Evolutionary conservation across 2,113 vertebrate genomes (phyloP).

Genomic region (Chlamydotis undulata): DNA sequence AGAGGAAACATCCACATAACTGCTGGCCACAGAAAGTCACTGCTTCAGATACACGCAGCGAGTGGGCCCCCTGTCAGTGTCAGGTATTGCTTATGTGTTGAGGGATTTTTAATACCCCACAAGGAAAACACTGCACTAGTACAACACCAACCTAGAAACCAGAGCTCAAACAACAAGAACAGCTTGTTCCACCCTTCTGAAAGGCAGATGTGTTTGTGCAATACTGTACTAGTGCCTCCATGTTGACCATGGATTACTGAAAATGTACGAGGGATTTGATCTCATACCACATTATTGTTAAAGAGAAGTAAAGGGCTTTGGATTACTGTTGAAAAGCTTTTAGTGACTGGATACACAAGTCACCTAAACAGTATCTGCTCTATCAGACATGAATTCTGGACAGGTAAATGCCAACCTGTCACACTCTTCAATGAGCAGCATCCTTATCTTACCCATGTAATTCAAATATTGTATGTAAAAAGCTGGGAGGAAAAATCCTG

Average conservation of each 20-base stretch:
- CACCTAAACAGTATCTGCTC: not conserved
- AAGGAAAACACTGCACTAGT: not conserved
- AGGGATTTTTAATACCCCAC: not conserved
- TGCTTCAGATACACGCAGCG: not conserved
- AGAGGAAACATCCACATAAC: not conserved
- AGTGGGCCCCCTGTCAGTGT: not conserved
- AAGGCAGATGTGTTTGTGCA: not conserved
- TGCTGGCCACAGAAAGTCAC: too few relatives aligned
- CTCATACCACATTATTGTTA: not conserved
- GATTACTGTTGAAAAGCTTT: conserved; percentile 2
- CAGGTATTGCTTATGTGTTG: not conserved
- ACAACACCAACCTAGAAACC: not conserved
- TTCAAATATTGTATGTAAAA: not conserved
- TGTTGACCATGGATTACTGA: not conserved
- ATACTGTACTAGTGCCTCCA: not conserved
- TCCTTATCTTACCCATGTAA: conserved; percentile 11
- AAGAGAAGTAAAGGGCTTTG: not conserved
- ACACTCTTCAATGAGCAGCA: not conserved
- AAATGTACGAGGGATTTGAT: not conserved
- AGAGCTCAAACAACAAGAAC: not conserved
- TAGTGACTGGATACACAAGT: not conserved
- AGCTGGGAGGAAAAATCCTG: not conserved
- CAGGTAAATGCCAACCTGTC: conserved; percentile 37
- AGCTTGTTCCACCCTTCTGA: not conserved
- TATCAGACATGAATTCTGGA: conserved; percentile 1